These are phyloP conservation scores for Urechis unicinctus DNA, from an alignment of 2,888 invertebrate species.

Conservation along the genomic window DNA sequence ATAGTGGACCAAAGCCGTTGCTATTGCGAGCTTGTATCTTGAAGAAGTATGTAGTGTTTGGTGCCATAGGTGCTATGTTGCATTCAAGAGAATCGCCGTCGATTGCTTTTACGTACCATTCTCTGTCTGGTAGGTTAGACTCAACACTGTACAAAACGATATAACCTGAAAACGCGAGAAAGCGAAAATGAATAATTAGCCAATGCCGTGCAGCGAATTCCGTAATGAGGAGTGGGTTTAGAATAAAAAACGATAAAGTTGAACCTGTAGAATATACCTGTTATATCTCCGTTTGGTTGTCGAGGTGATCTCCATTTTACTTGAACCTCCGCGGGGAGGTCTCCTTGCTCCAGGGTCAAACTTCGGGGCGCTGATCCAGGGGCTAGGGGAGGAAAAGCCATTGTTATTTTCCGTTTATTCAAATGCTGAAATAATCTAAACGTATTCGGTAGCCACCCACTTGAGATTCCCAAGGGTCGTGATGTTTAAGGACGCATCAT, in stretches of 20 bases:
- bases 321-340: constrained; percentile 62
- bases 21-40: constrained; percentile 82
- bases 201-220: background rate
- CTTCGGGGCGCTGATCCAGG: constrained; percentile 81
- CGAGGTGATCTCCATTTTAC: constrained; percentile 82
- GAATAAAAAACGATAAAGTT: no score
- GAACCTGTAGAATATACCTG: constrained; percentile 32
- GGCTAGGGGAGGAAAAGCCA: constrained; percentile 41
- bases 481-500: no score
- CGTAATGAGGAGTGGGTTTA: background rate
- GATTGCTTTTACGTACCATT: constrained; percentile 73
- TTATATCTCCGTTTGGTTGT: constrained; percentile 73
- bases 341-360: constrained; percentile 56
- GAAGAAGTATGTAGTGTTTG: constrained; percentile 79
- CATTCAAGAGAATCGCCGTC: constrained; percentile 73
- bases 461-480: no score
- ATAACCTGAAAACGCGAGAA: constrained; percentile 75
- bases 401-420: background rate
- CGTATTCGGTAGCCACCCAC: no score
- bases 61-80: constrained; percentile 67
- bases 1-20: constrained; percentile 81
- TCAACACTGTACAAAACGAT: constrained; percentile 80
- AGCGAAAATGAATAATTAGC: background rate
- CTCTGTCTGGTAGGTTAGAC: constrained; percentile 62
- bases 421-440: no score